These are phyloP conservation scores for Chlorospingus semifuscus DNA, from an alignment of 2,797 vertebrate genomes.

Conservation along the genomic window DNA sequence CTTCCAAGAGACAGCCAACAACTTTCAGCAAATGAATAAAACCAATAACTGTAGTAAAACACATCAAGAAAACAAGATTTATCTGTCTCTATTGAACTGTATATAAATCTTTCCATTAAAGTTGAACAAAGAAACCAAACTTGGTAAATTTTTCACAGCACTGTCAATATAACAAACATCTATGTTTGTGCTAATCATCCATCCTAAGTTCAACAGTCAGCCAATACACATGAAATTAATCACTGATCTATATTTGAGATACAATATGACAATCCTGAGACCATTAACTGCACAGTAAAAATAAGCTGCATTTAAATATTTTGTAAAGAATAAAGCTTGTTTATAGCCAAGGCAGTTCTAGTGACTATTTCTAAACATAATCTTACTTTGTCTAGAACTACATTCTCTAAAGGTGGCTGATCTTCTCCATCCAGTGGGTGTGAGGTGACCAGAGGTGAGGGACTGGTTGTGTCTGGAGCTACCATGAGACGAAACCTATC, in stretches of 20 bases:
- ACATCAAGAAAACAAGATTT: neutral
- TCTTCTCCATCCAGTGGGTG: conserved; percentile 92
- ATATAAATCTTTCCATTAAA: neutral
- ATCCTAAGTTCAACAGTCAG: neutral
- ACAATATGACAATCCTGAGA: neutral
- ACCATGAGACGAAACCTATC: conserved; percentile 93
- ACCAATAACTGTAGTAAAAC: neutral
- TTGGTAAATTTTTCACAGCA: neutral
- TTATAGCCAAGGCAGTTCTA: neutral
- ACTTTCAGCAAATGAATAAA: neutral
- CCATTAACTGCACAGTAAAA: neutral
- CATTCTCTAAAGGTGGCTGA: conserved; percentile 82
- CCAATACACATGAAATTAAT: neutral
- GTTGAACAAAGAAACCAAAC: neutral
- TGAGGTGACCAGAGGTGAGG: conserved; percentile 83
- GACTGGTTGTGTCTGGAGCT: conserved; percentile 83
- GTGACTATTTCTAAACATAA: neutral
- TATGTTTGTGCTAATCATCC: neutral
- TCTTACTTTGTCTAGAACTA: conserved; percentile 89
- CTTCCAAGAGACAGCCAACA: neutral
- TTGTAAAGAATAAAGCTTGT: neutral
- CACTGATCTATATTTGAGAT: neutral
- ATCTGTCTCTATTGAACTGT: neutral
- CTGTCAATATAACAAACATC: neutral
- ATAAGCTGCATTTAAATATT: neutral